phyloP scores from a whole-genome alignment of 1,140 invertebrate species.

The Sminthurinus signatus region DNA sequence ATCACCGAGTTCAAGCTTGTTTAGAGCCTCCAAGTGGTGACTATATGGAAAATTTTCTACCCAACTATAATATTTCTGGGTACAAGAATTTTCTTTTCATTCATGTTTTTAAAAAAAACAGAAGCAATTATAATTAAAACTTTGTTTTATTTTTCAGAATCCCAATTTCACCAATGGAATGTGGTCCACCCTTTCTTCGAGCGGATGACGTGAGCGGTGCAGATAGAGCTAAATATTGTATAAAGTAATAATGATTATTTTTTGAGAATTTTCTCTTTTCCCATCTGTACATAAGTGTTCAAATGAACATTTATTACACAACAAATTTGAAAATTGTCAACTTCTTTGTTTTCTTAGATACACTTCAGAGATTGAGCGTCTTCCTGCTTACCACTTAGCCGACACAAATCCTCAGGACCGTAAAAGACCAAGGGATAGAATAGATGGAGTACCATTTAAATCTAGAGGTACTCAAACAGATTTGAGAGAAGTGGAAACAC shows the following conservation, averaged over 20 bases:
- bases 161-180: conserved; percentile 15
- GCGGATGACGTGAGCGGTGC: conserved; percentile 25
- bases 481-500: conserved; percentile 65
- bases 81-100: conserved; percentile 6
- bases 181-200: conserved; percentile 7
- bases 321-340: no score
- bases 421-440: neutral
- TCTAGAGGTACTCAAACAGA: conserved; percentile 58
- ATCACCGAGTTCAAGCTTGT: conserved; percentile 42
- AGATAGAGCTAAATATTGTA: conserved; percentile 29
- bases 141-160: conserved; percentile 9
- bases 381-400: no score
- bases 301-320: no score
- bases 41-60: conserved; percentile 24
- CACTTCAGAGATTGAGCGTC: no score
- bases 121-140: neutral
- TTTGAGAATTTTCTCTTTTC: no score
- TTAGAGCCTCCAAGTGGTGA: conserved; percentile 1
- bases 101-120: neutral
- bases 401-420: conserved; percentile 1
- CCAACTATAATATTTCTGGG: conserved; percentile 21
- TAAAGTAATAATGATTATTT: no score
- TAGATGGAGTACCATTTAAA: neutral
- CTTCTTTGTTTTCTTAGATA: no score
- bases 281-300: no score